A percentile compares a stretch with the other conserved stretches of the same genome.
Conservation (phyloP, 2,113 vertebrate species). For the Microcebus murinus region DNA sequence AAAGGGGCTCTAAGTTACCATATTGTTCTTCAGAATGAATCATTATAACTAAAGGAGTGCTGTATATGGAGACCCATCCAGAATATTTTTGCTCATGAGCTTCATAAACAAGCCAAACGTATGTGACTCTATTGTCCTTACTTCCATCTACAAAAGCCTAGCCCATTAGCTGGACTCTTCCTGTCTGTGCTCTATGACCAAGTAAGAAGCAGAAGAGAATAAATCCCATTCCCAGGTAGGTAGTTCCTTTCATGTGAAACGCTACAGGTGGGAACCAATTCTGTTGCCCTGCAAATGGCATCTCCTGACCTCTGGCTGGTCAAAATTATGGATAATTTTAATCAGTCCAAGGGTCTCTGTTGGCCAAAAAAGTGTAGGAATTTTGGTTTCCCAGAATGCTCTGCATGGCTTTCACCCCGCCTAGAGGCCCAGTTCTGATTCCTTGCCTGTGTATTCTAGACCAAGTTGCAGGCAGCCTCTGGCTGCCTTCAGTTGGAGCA, state of each 20-base stretch:
- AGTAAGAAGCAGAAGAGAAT: neutral
- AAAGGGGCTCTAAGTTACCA: neutral
- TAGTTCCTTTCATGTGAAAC: neutral
- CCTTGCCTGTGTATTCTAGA: neutral
- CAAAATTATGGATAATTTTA: neutral
- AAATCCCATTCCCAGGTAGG: neutral
- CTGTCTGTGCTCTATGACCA: neutral
- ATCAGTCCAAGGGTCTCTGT: neutral
- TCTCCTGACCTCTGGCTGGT: neutral
- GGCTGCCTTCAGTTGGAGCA: neutral
- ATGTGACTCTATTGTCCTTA: neutral
- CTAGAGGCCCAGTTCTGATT: neutral
- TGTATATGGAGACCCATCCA: neutral
- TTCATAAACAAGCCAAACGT: constrained; percentile 36
- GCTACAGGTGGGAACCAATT: neutral
- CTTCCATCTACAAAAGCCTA: neutral
- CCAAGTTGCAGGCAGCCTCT: neutral
- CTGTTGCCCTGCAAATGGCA: neutral
- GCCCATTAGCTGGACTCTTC: neutral
- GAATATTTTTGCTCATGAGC: neutral
- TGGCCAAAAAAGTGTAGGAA: neutral
- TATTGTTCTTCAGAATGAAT: constrained; percentile 5
- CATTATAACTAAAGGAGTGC: neutral
- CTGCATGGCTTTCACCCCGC: neutral
- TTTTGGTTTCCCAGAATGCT: constrained; percentile 10